Evolutionary conservation across 35 echinoderm and acorn worm species (phyloP).

Genomic region (Ophioderma brevispina): DNA sequence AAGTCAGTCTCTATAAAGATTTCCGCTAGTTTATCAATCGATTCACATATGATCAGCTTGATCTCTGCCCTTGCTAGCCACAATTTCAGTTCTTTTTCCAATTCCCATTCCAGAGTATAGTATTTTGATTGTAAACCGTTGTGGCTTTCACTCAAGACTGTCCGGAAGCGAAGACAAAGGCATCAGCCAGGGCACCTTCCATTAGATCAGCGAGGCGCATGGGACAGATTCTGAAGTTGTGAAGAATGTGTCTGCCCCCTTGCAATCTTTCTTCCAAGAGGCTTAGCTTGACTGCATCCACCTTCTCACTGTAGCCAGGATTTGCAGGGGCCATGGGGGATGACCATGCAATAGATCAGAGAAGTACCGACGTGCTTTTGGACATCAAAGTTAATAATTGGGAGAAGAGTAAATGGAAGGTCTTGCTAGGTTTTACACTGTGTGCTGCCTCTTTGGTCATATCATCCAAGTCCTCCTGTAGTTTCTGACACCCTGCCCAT

Average conservation of each 20-base stretch:
- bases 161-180: background rate
- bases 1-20: background rate
- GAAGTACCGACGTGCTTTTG: background rate
- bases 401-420: background rate
- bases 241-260: background rate
- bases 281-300: background rate
- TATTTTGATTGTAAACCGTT: too few relatives aligned
- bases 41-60: background rate
- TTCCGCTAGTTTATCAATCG: background rate
- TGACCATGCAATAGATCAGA: background rate
- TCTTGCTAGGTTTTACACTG: background rate
- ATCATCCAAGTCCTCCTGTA: background rate
- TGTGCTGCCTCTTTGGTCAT: background rate
- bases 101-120: background rate
- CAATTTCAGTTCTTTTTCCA: background rate
- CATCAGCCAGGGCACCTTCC: background rate
- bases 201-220: background rate
- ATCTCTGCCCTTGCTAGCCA: background rate
- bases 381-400: background rate
- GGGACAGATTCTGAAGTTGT: background rate
- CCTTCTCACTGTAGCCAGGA: background rate
- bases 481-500: background rate
- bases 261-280: background rate
- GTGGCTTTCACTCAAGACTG: background rate
- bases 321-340: constrained; percentile 19